Percentiles rank a stretch among this genome's conserved stretches.
Evolutionary conservation across 2,113 vertebrate genomes (phyloP).

Genomic region (Lethenteron camtschaticum): DNA sequence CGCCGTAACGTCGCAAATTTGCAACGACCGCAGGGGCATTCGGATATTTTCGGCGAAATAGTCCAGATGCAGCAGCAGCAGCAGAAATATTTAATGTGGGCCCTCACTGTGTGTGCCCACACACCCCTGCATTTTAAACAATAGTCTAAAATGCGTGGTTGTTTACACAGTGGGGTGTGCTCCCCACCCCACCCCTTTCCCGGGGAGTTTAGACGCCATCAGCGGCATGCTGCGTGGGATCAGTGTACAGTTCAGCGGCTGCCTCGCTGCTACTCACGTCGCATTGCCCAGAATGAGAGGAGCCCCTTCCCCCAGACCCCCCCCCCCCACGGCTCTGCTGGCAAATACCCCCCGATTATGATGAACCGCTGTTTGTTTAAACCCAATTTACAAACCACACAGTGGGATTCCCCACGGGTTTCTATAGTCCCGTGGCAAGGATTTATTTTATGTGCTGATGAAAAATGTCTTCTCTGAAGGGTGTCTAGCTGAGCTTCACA

Average conservation of each 20-base stretch:
- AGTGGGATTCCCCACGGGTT: slow-evolving; percentile 1
- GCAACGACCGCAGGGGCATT: too few relatives aligned
- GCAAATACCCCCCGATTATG: not conserved
- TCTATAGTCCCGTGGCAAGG: slow-evolving; percentile 1
- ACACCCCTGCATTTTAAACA: too few relatives aligned
- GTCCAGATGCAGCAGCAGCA: too few relatives aligned
- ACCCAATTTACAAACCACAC: slow-evolving; percentile 5
- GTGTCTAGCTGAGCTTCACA: too few relatives aligned
- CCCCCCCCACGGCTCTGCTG: slow-evolving; percentile 2
- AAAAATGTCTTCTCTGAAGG: not conserved
- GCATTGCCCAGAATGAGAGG: too few relatives aligned
- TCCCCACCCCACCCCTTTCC: not conserved
- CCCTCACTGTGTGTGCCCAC: too few relatives aligned
- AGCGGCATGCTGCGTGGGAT: slow-evolving; percentile 5
- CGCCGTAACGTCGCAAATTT: too few relatives aligned
- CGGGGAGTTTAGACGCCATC: slow-evolving; percentile 3
- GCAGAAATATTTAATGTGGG: too few relatives aligned
- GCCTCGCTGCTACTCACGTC: too few relatives aligned
- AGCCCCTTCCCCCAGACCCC: not conserved
- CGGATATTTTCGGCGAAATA: too few relatives aligned
- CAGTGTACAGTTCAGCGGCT: not conserved
- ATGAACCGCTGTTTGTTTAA: slow-evolving; percentile 5
- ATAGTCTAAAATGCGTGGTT: too few relatives aligned
- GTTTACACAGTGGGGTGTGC: too few relatives aligned
- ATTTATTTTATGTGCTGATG: slow-evolving; percentile 4